These are phyloP conservation scores for Peribatodes rhomboidaria DNA, from an alignment of 2,888 invertebrate genomes.

Conservation along the genomic window DNA sequence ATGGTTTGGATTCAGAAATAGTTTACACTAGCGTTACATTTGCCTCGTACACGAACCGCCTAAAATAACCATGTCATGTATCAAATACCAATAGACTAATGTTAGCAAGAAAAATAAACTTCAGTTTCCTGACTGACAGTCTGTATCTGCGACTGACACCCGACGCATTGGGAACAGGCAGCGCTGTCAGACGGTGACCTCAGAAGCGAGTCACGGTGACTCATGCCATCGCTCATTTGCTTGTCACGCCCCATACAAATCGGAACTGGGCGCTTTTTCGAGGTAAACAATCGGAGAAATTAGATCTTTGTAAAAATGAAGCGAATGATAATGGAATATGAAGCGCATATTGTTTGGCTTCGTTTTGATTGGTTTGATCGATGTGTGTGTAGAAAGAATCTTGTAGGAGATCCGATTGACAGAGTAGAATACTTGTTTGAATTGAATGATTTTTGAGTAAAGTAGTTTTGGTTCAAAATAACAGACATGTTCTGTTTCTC, in stretches of 20 bases:
- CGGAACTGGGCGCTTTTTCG: conserved; percentile 47
- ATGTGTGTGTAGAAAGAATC: neutral
- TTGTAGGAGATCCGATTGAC: neutral
- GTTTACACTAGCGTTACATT: too few species aligned
- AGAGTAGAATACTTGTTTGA: too few species aligned
- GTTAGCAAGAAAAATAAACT: neutral
- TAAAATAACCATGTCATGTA: neutral
- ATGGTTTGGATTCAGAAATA: too few species aligned
- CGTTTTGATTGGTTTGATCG: neutral
- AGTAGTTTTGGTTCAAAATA: too few species aligned
- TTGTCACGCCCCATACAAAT: conserved; percentile 56
- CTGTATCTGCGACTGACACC: neutral
- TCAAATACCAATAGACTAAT: neutral
- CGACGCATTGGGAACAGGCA: conserved; percentile 7
- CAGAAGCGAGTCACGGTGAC: conserved; percentile 55
- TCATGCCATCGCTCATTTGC: conserved; percentile 51
- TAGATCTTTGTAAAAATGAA: conserved; percentile 32
- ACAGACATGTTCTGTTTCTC: too few species aligned
- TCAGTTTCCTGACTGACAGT: conserved; percentile 2
- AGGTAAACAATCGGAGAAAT: conserved; percentile 42
- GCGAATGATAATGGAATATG: conserved; percentile 13
- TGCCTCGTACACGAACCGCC: too few species aligned
- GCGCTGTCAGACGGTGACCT: conserved; percentile 33
- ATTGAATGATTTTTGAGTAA: neutral
- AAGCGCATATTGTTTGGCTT: conserved; percentile 8